phyloP scores from a whole-genome alignment of 2,113 vertebrate genomes.

The Anarhynchus alexandrinus region DNA sequence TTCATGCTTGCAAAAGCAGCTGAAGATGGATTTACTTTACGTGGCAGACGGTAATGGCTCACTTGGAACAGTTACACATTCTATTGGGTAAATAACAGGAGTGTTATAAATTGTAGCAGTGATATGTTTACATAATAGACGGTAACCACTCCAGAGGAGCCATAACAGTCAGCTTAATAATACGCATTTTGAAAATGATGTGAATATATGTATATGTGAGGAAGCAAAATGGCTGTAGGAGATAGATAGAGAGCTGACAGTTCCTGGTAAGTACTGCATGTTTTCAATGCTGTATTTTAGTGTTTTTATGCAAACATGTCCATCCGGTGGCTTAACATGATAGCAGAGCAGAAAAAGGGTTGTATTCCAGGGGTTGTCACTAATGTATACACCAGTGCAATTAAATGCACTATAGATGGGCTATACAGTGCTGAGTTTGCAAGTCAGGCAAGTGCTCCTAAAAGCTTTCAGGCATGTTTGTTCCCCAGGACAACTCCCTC shows the following conservation, averaged over 20 bases:
- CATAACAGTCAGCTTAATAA: conserved; percentile 35
- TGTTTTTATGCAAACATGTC: not conserved
- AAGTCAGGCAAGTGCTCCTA: not conserved
- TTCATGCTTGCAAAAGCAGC: conserved; percentile 56
- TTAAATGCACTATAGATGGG: not conserved
- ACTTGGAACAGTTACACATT: conserved; percentile 55
- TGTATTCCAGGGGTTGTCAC: not conserved
- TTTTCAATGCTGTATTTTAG: not conserved
- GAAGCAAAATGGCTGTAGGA: conserved; percentile 17
- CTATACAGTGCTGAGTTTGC: not conserved
- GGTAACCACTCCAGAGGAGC: conserved; percentile 37
- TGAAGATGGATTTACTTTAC: conserved; percentile 58
- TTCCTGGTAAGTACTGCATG: not conserved
- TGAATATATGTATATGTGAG: conserved; percentile 40
- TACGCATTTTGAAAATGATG: conserved; percentile 31
- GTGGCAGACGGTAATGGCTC: conserved; percentile 38
- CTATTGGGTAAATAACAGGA: conserved; percentile 68
- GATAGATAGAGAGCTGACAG: conserved; percentile 4
- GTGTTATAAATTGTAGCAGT: conserved; percentile 56
- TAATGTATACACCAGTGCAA: not conserved
- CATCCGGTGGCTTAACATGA: not conserved
- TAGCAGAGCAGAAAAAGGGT: not conserved
- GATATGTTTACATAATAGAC: conserved; percentile 63
- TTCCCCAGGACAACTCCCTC: not conserved
- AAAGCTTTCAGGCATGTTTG: not conserved